Evolutionary conservation across 2,888 invertebrate genomes (phyloP), one percentile per base, ranked within the genome.

Genomic region (Caenorhabditis imperialis): DNA sequence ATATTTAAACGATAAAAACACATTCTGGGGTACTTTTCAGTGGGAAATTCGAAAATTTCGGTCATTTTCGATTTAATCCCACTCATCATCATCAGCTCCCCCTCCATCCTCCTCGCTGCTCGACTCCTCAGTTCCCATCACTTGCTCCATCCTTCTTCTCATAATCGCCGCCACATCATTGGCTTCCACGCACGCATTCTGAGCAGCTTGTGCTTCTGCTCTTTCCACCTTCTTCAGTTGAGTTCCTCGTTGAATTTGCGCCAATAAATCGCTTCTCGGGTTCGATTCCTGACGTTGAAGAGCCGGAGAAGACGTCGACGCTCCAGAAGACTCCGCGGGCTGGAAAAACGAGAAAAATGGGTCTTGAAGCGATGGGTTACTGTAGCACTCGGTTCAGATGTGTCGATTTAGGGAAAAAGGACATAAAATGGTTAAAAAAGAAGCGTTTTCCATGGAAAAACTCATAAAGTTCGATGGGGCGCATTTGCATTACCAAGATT

Each of bases 121-220:
- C 44, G 76, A 65, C 25, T 76, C 77, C n/a, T 80, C 81, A 40
- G 73, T 77, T 33, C 81, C 84, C 62, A 78, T 62, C 6, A 82
- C 81, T 65, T 84, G 86, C 42, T 86, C 83, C 86, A 88, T 85
- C 51, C 87, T 61, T 48, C 84, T 67, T 37, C 77, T 78, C 58
- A 88, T 73, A 67, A 88, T 86, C 10, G 86, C 87, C 10, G 87
- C 88, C 50, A 88, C 87, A 51, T 86, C 84, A 61, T 88, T 85
- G 16, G 65, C 61, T 22, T 79, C 71, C 12, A 72, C 58, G 7
- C 77, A 78, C 2, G 82, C 81, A 37, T 79, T 75, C 44, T 81
- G 80, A 18, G 82, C 78, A 18, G 73, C 84, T 42, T 62, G 72
- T 57, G 85, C 85, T 61, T 82, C 84, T 7, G 83, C 81, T 38